These are phyloP conservation scores for Acipenser oxyrinchus DNA, from an alignment of 2,797 vertebrate genomes.

Conservation along the genomic window DNA sequence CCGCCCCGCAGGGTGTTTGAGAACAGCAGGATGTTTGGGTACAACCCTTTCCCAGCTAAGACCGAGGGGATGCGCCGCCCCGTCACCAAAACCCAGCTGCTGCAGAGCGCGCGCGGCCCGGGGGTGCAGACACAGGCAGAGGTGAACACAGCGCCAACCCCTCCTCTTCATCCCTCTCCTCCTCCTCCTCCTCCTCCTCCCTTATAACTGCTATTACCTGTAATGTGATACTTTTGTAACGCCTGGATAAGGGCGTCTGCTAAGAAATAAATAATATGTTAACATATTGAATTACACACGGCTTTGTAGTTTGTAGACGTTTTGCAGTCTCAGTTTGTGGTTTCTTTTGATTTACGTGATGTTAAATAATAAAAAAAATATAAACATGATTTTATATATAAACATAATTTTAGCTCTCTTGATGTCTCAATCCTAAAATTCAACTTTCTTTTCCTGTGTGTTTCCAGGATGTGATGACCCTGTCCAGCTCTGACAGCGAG, in stretches of 20 bases:
- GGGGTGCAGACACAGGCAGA: constrained; percentile 22
- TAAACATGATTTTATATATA: too few relatives aligned
- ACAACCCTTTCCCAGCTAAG: constrained; percentile 49
- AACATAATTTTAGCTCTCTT: too few relatives aligned
- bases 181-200: neutral
- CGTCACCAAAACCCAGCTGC: constrained; percentile 41
- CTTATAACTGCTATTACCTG: too few relatives aligned
- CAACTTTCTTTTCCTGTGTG: rapidly evolving
- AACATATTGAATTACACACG: too few relatives aligned
- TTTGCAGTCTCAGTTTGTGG: too few relatives aligned
- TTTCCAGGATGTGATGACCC: constrained; percentile 77
- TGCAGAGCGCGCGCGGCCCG: constrained; percentile 40
- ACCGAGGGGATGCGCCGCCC: constrained; percentile 52
- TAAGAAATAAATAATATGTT: too few relatives aligned
- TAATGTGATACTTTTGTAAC: too few relatives aligned
- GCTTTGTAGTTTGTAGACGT: too few relatives aligned
- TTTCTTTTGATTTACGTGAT: too few relatives aligned
- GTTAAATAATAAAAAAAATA: too few relatives aligned
- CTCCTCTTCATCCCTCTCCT: neutral
- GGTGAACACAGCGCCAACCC: constrained; percentile 19
- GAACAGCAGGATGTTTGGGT: constrained; percentile 42
- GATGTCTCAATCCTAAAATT: neutral
- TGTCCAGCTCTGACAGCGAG: constrained; percentile 70
- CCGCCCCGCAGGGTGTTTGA: constrained; percentile 29
- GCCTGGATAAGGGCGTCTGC: too few relatives aligned